Evolutionary conservation across 2,888 invertebrate genomes (phyloP).

Genomic region (Agrochola lychnidis): DNA sequence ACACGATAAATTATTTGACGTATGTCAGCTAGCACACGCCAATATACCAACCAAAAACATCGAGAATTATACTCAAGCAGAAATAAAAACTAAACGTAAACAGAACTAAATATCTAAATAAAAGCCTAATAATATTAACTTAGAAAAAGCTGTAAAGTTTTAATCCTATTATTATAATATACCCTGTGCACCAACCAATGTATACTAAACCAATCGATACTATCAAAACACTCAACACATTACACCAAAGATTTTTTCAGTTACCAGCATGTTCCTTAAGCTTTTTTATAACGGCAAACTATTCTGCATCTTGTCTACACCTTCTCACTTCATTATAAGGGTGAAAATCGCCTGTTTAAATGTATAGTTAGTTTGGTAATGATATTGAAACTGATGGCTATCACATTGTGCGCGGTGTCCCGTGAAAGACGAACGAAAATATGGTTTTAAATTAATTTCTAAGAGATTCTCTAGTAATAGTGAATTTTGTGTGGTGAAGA

Average conservation of each 20-base stretch:
- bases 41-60: no score
- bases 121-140: no score
- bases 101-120: no score
- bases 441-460: conserved; percentile 32
- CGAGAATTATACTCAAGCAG: no score
- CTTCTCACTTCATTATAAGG: conserved; percentile 25
- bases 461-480: conserved; percentile 6
- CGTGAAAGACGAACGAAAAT: conserved; percentile 52
- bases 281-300: conserved; percentile 57
- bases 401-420: conserved; percentile 48
- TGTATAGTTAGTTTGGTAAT: conserved; percentile 9
- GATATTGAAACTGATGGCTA: conserved; percentile 31
- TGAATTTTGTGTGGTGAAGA: conserved; percentile 31
- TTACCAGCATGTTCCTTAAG: conserved; percentile 57
- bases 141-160: not conserved
- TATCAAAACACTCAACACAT: conserved; percentile 15
- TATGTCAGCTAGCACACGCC: no score
- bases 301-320: not conserved
- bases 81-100: no score
- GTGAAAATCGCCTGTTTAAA: conserved; percentile 36
- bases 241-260: conserved; percentile 51
- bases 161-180: not conserved
- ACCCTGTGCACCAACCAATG: conserved; percentile 54
- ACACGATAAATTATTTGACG: no score
- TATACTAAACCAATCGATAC: conserved; percentile 45